Percentiles rank a stretch among this genome's conserved stretches.
Evolutionary conservation across 2,888 invertebrate genomes (phyloP).

Genomic region (Frankliniella fusca): DNA sequence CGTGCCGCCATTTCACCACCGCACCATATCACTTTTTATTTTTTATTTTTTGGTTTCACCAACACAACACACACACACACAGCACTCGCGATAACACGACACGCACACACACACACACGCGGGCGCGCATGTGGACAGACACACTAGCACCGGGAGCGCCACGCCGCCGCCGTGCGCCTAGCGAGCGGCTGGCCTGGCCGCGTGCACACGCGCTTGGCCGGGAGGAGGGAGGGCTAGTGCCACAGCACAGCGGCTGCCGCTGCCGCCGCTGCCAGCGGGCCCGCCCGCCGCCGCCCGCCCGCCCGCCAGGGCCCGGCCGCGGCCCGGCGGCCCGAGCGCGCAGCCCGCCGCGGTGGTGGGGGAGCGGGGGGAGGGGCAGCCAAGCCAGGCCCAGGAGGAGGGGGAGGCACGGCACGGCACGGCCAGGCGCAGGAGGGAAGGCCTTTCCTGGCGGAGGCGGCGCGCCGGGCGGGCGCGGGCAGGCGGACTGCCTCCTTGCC

Average conservation of each 20-base stretch:
- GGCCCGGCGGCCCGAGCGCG: background rate
- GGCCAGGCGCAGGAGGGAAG: background rate
- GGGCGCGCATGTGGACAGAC: background rate
- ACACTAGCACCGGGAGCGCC: background rate
- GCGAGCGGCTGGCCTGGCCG: too few relatives aligned
- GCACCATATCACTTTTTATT: background rate
- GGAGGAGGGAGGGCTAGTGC: background rate
- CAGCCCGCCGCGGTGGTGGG: background rate
- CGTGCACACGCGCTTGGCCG: background rate
- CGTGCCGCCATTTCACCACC: background rate
- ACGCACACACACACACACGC: background rate
- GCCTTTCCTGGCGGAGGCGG: too few relatives aligned
- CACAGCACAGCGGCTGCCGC: too few relatives aligned
- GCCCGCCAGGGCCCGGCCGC: background rate
- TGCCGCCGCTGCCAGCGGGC: background rate
- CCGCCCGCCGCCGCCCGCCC: background rate
- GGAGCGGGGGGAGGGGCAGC: background rate
- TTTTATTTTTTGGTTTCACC: too few relatives aligned
- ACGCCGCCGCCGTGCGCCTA: background rate
- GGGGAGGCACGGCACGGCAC: background rate
- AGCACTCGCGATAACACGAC: background rate
- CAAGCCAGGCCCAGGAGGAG: background rate
- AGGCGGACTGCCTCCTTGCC: too few relatives aligned
- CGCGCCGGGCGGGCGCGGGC: too few relatives aligned
- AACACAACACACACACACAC: background rate